Base-by-base conservation (phyloP, 30 jellyfish, hydroid and myxozoan genomes). In the Haliclystus octoradiatus region DNA sequence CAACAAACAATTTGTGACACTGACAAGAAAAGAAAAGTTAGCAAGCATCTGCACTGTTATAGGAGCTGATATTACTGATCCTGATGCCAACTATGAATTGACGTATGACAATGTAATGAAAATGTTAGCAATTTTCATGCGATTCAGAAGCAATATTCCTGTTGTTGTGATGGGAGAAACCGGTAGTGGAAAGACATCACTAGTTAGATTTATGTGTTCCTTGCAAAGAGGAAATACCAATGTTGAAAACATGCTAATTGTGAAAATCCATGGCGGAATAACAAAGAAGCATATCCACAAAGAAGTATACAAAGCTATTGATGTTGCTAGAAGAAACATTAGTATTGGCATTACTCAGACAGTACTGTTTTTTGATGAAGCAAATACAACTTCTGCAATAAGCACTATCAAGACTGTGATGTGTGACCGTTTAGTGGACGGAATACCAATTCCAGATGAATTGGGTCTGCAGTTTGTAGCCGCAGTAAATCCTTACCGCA, bases 161-260 rank as follows among this genome's bases (percentile, higher is more conserved):
- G 93, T 80, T 24, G 66, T 80, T 25, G 22, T 80, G 68, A 80
- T 80, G 93, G 93, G 93, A 7, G 93, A 80, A 60, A 80, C 93
- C 0, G 93, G 93, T 13, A 71, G 93, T 46, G 93, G 93, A 51
- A 80, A 80, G 49, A 80, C 93, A 22, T 46, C 70, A 0, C 69
- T 80, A 29, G 65, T 80, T 47, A 77, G 79, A 26, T 80, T 80
- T 33, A 80, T 80, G 93, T 80, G 93, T 70, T 65, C 29, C 7
- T 76, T 80, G 25, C 57, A 78, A 28, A 85, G 85, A n/a, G 93
- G 93, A n/a, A 73, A 62, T 1, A 1, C 28, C 30, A 66, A 53
- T 7, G 73, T 66, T 7, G 74, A 65, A 62, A 80, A 80, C 34
- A 80, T 80, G 93, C 30, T 80, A 2, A 65, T 80, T 5, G 80